phyloP scores from a whole-genome alignment of 2,113 vertebrate genomes.

The Lagopus leucura region DNA sequence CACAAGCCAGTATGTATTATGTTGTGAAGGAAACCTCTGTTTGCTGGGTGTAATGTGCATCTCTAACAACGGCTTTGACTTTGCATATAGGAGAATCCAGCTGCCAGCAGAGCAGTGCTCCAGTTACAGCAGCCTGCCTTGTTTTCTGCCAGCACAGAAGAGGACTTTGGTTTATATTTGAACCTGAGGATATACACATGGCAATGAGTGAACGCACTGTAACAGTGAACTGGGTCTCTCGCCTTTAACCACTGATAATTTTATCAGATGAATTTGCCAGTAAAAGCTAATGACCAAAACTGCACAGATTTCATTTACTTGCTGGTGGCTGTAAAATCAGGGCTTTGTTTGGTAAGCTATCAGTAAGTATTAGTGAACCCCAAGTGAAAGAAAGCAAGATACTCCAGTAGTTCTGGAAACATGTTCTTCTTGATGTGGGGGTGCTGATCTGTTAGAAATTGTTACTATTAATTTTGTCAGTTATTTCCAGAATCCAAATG shows the following conservation, averaged over 20 bases:
- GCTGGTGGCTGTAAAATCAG: neutral
- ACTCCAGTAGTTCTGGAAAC: neutral
- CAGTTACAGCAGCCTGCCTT: neutral
- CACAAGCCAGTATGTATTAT: neutral
- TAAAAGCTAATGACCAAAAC: conserved; percentile 34
- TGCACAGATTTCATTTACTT: neutral
- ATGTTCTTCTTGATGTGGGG: neutral
- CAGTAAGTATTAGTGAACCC: neutral
- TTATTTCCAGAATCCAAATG: neutral
- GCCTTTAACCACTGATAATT: neutral
- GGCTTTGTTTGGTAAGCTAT: neutral
- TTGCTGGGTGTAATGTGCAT: neutral
- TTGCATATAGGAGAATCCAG: neutral
- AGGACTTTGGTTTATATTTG: neutral
- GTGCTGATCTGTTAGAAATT: neutral
- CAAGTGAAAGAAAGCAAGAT: neutral
- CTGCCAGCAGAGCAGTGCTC: neutral
- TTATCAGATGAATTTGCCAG: neutral
- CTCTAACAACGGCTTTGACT: neutral
- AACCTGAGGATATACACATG: neutral
- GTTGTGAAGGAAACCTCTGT: neutral
- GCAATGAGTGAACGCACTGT: neutral
- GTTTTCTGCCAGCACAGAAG: neutral
- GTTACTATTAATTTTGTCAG: neutral
- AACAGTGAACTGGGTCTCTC: neutral